A percentile compares a stretch with the other conserved stretches of the same genome.
Evolutionary conservation across 1,140 invertebrate genomes (phyloP).

Genomic region (fruit fly (Drosophila melanogaster)): DNA sequence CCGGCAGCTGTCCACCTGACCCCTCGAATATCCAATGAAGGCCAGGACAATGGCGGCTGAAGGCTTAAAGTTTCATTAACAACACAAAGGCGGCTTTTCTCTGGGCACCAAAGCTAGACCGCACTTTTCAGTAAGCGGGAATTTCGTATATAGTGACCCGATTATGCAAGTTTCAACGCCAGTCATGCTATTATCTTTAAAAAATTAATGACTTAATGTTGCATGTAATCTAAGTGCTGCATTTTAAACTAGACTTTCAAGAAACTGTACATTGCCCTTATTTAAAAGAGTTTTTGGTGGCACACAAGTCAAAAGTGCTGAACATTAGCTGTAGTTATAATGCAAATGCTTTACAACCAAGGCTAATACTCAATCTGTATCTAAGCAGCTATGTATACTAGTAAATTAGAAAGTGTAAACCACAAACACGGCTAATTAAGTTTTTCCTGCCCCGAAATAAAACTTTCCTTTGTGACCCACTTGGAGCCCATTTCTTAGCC

Average conservation of each 20-base stretch:
- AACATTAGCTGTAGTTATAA: no score
- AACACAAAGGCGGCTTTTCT: slow-evolving; percentile 2
- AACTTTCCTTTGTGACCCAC: slow-evolving; percentile 33
- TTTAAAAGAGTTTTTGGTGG: neutral
- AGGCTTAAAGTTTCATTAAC: slow-evolving; percentile 9
- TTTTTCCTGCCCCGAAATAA: slow-evolving; percentile 22
- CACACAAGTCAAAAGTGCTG: no score
- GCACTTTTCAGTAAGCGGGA: neutral
- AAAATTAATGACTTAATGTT: neutral
- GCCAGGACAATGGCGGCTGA: slow-evolving; percentile 11
- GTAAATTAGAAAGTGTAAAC: slow-evolving; percentile 13
- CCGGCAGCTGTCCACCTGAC: slow-evolving; percentile 30
- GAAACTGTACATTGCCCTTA: no score
- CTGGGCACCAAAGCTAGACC: neutral
- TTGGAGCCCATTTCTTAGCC: neutral
- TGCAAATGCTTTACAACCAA: no score
- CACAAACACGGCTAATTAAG: slow-evolving; percentile 13
- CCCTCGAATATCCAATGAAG: slow-evolving; percentile 20
- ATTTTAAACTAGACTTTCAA: no score
- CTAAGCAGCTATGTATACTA: neutral
- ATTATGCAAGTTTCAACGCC: neutral
- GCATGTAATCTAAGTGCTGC: neutral
- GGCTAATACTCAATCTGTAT: no score
- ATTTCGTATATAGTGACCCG: neutral
- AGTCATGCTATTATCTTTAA: slow-evolving; percentile 1